Conservation (phyloP, 2,888 invertebrate genomes). For the Drosophila pseudotalamancana region DNA sequence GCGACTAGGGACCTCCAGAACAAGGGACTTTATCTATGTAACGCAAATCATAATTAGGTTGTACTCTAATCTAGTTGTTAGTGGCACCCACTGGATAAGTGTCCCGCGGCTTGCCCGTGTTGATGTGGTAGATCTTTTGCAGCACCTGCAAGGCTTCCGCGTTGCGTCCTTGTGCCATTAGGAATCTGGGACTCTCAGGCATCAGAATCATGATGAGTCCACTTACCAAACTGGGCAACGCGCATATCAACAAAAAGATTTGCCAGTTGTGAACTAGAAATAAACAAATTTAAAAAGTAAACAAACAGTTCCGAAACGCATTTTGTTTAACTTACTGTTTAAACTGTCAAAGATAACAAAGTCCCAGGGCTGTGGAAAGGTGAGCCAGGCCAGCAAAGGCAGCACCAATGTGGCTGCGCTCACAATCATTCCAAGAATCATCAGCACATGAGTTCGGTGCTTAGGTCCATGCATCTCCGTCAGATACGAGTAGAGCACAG, state of each 20-base stretch:
- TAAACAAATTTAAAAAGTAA: too few relatives aligned
- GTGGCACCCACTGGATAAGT: slow-evolving; percentile 87
- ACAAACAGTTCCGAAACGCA: background rate
- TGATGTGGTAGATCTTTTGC: slow-evolving; percentile 87
- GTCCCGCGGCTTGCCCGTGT: slow-evolving; percentile 87
- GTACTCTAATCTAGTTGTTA: fast-evolving
- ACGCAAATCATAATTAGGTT: background rate
- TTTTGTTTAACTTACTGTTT: slow-evolving; percentile 74
- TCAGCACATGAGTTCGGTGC: slow-evolving; percentile 87
- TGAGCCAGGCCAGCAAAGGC: slow-evolving; percentile 90
- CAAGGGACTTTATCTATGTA: slow-evolving; percentile 68
- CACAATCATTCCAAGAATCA: slow-evolving; percentile 88
- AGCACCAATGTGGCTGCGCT: slow-evolving; percentile 87
- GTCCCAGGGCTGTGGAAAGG: slow-evolving; percentile 88
- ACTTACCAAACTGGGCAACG: slow-evolving; percentile 88
- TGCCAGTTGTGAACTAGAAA: slow-evolving; percentile 68
- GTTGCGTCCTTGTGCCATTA: slow-evolving; percentile 81
- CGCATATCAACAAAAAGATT: slow-evolving; percentile 85
- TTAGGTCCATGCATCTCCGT: slow-evolving; percentile 90
- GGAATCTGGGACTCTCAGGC: slow-evolving; percentile 84
- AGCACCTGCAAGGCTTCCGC: slow-evolving; percentile 76
- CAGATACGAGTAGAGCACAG: slow-evolving; percentile 89
- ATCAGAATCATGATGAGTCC: slow-evolving; percentile 85
- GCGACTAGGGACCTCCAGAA: slow-evolving; percentile 78
- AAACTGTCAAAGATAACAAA: slow-evolving; percentile 84